Percentiles rank a stretch among this genome's conserved stretches.
Evolutionary conservation across 64 coral and sea anemone genomes (phyloP).

Genomic region (Dendrophyllia cribrosa): DNA sequence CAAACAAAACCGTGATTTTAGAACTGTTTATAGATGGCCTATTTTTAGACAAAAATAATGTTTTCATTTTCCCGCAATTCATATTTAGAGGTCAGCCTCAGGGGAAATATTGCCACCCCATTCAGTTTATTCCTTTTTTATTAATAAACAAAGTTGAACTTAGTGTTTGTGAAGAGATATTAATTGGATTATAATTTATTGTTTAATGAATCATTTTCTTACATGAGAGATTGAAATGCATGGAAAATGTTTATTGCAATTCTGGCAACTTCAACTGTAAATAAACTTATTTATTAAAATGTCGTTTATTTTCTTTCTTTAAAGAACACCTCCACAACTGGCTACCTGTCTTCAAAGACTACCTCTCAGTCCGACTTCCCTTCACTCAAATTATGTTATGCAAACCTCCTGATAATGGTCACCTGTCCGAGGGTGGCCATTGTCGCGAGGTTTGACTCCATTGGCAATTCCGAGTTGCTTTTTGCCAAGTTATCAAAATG

Average conservation of each 20-base stretch:
- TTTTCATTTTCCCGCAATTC: neutral
- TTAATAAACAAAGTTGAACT: neutral
- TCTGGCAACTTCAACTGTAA: conserved; percentile 36
- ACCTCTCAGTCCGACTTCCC: no score
- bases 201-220: conserved; percentile 18
- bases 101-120: neutral
- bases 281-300: conserved; percentile 33
- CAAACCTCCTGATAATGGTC: no score
- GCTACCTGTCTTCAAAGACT: no score
- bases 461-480: no score
- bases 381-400: neutral
- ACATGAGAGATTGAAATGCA: neutral
- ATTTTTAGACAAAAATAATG: conserved; percentile 39
- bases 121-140: neutral
- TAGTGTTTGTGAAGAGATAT: conserved; percentile 11
- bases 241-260: neutral
- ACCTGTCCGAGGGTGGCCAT: no score
- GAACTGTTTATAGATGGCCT: conserved; percentile 36
- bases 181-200: conserved; percentile 26
- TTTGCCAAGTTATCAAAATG: no score
- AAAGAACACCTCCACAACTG: no score
- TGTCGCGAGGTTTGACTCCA: no score
- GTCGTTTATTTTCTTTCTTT: neutral
- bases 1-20: neutral
- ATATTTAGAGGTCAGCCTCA: neutral